Evolutionary conservation across 1,140 invertebrate genomes (phyloP).

Genomic region (Rhopalosiphum maidis): DNA sequence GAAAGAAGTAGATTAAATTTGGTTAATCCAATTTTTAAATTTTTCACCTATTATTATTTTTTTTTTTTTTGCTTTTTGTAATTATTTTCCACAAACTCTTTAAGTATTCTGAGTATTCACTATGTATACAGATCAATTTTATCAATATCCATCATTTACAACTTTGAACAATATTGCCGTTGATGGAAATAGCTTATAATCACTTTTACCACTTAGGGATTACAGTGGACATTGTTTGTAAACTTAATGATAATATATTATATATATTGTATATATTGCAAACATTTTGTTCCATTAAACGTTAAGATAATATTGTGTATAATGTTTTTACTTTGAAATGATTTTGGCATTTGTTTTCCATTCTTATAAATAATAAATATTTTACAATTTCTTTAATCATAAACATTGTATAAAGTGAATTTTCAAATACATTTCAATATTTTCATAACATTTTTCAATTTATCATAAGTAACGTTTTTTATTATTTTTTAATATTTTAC

Average conservation of each 20-base stretch:
- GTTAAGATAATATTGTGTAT: conserved; percentile 19
- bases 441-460: not conserved
- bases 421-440: too few relatives aligned
- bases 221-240: conserved; percentile 14
- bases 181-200: conserved; percentile 17
- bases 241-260: not conserved
- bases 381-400: not conserved
- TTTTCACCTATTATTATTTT: not conserved
- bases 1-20: not conserved
- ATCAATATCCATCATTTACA: not conserved
- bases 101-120: not conserved
- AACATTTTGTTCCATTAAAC: not conserved
- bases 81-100: not conserved
- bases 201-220: not conserved
- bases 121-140: not conserved
- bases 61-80: not conserved
- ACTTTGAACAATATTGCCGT: not conserved
- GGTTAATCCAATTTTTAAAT: not conserved
- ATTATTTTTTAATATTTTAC: not conserved
- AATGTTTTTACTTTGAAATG: not conserved
- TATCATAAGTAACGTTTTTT: not conserved
- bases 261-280: not conserved
- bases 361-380: not conserved
- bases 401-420: not conserved
- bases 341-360: not conserved